phyloP scores from a whole-genome alignment of 2,113 vertebrate species.

The Muntiacus reevesi region DNA sequence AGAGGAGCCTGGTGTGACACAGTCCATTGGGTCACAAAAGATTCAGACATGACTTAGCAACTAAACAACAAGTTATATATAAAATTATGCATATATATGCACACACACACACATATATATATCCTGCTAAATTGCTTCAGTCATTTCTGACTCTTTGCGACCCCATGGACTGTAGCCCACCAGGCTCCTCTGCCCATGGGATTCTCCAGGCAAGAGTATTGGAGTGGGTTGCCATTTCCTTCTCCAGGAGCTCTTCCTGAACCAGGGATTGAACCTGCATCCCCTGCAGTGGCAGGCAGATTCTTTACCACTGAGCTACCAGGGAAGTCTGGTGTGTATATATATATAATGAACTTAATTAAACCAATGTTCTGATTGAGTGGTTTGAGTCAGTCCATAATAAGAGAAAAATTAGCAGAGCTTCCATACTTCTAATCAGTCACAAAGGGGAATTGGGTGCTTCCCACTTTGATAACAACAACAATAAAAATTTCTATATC shows the following conservation, averaged over 20 bases:
- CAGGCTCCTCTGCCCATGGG: not conserved
- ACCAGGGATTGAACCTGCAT: not conserved
- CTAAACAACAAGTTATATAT: not conserved
- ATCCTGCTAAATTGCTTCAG: too few relatives aligned
- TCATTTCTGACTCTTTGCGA: not conserved
- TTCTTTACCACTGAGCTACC: not conserved
- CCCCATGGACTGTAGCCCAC: not conserved
- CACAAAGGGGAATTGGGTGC: too few relatives aligned
- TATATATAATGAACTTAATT: not conserved
- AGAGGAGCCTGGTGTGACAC: not conserved
- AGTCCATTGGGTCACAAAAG: not conserved
- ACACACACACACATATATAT: too few relatives aligned
- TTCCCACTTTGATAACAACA: not conserved
- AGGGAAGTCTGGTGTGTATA: not conserved
- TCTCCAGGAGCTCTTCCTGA: not conserved
- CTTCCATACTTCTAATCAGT: not conserved
- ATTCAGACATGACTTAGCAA: not conserved
- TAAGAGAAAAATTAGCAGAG: accelerated
- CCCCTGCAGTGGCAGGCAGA: not conserved
- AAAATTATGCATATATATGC: too few relatives aligned
- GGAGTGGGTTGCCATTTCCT: not conserved
- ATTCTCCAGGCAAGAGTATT: not conserved
- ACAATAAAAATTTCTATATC: not conserved
- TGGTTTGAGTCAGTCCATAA: not conserved
- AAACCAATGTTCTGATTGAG: not conserved